Evolutionary conservation across 2,888 invertebrate genomes (phyloP).

Genomic region (Drosophila macrospina): DNA sequence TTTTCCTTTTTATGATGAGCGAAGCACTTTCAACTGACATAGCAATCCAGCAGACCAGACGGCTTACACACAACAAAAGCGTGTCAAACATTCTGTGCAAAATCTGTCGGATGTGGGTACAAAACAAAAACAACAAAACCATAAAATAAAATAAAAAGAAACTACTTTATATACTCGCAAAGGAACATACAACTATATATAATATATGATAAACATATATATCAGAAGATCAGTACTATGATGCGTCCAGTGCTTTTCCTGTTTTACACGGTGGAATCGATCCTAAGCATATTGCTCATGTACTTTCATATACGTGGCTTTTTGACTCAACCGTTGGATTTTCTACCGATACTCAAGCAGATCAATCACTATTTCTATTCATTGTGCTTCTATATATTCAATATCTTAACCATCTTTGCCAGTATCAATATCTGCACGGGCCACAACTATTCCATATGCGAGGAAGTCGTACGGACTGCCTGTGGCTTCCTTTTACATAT

Average conservation of each 20-base stretch:
- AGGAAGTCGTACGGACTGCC: constrained; percentile 43
- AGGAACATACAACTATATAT: constrained; percentile 1
- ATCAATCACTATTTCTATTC: constrained; percentile 22
- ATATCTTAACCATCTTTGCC: constrained; percentile 42
- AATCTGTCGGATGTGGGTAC: constrained; percentile 45
- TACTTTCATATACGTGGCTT: constrained; percentile 41
- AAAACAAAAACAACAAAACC: constrained; percentile 4
- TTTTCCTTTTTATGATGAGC: constrained; percentile 65
- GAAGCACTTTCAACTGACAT: constrained; percentile 63
- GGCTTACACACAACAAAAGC: constrained; percentile 65
- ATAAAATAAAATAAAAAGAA: not conserved
- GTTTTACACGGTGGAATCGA: constrained; percentile 47
- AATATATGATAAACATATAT: not conserved
- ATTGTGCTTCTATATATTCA: constrained; percentile 22
- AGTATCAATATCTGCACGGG: constrained; percentile 57
- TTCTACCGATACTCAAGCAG: not conserved
- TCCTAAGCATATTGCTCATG: constrained; percentile 34
- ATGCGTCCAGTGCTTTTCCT: constrained; percentile 50
- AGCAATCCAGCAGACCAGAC: constrained; percentile 41
- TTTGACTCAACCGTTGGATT: constrained; percentile 1
- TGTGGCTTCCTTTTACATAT: constrained; percentile 29
- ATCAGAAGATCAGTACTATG: not conserved
- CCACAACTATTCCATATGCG: not conserved
- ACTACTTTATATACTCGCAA: constrained; percentile 3
- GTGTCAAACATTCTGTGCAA: constrained; percentile 58